Conservation (phyloP, 2,888 invertebrate species). For the Netelia melanura region DNA sequence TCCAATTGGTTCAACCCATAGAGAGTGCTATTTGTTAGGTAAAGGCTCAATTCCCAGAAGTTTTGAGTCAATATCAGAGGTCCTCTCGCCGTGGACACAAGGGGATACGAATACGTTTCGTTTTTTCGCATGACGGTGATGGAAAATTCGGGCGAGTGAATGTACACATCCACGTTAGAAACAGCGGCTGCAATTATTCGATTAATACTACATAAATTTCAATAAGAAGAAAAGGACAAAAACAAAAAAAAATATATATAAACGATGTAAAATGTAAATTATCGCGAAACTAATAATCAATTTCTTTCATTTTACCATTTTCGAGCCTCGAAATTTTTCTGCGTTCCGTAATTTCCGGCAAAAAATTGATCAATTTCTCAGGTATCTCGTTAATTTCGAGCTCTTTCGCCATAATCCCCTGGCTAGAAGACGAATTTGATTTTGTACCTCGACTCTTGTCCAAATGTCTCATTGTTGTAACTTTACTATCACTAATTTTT, state of each 20-base stretch:
- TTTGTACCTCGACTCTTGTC: neutral
- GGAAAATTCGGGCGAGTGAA: conserved; percentile 72
- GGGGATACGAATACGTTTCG: conserved; percentile 83
- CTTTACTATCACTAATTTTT: conserved; percentile 3
- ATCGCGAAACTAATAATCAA: neutral
- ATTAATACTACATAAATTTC: neutral
- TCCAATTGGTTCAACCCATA: conserved; percentile 87
- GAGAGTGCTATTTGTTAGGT: conserved; percentile 86
- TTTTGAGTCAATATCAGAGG: conserved; percentile 87
- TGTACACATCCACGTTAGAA: conserved; percentile 61
- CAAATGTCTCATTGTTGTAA: neutral
- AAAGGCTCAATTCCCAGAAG: conserved; percentile 88
- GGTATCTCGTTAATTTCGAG: neutral
- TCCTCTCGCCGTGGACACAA: conserved; percentile 86
- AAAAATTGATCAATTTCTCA: conserved; percentile 16
- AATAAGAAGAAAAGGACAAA: too few relatives aligned
- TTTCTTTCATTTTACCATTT: conserved; percentile 35
- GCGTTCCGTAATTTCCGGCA: conserved; percentile 17
- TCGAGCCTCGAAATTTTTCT: conserved; percentile 19
- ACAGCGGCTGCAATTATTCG: conserved; percentile 26
- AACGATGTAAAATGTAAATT: too few relatives aligned
- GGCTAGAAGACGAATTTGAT: neutral
- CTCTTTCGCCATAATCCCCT: neutral
- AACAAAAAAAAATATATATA: too few relatives aligned
- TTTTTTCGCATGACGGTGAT: conserved; percentile 78